These are phyloP conservation scores for Shinisaurus crocodilurus DNA, from an alignment of 2,113 vertebrate genomes.

Conservation along the genomic window DNA sequence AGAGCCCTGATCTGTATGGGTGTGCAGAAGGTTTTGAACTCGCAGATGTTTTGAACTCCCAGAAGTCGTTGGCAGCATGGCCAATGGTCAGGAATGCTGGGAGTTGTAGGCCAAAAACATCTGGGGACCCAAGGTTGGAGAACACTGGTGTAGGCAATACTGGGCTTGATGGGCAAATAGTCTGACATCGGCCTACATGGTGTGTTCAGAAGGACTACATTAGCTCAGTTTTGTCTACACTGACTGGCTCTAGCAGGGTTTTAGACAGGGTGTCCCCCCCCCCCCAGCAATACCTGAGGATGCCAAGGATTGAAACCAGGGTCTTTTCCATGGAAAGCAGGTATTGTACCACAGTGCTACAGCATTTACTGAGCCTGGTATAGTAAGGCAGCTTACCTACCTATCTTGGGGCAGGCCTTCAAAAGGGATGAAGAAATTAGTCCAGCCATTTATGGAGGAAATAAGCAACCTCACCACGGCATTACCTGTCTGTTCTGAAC, in stretches of 20 bases:
- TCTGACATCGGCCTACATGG: neutral
- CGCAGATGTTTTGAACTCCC: too few relatives aligned
- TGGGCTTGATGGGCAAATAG: neutral
- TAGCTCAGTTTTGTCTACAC: neutral
- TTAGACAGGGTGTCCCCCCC: neutral
- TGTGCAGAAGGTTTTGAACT: too few relatives aligned
- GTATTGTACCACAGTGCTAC: neutral
- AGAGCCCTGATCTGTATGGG: too few relatives aligned
- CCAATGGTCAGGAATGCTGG: too few relatives aligned
- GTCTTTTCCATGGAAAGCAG: neutral
- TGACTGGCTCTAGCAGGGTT: neutral
- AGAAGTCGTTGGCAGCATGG: too few relatives aligned
- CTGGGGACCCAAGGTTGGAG: too few relatives aligned
- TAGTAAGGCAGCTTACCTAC: neutral
- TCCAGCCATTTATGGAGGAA: neutral
- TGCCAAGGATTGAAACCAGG: neutral
- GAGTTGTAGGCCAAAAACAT: too few relatives aligned
- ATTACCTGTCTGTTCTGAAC: neutral
- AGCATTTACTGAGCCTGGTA: neutral
- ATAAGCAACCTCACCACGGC: neutral
- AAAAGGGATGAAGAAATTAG: neutral
- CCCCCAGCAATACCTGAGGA: neutral
- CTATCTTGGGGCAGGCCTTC: neutral
- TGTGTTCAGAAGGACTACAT: neutral
- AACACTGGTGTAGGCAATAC: too few relatives aligned